Conservation (phyloP, 1,140 invertebrate species). For the Magallana angulata region DNA sequence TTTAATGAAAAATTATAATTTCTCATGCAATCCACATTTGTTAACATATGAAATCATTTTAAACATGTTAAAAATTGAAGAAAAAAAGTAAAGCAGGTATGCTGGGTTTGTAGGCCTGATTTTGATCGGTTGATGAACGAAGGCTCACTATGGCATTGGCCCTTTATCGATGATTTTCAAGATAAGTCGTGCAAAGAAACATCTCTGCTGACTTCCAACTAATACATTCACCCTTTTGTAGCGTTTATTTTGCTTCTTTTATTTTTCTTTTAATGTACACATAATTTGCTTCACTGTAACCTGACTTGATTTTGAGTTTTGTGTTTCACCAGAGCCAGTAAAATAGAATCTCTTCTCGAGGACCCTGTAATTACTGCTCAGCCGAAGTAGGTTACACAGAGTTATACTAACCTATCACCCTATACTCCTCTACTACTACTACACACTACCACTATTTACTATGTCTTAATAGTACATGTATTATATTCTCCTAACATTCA, state of each 20-base stretch:
- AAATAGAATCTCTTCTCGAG: slow-evolving; percentile 57
- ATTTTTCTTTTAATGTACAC: neutral
- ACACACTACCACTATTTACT: neutral
- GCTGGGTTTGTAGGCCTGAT: neutral
- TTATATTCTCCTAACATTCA: neutral
- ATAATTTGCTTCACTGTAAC: neutral
- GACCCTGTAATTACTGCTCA: slow-evolving; percentile 51
- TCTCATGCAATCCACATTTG: too few relatives aligned
- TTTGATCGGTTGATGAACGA: neutral
- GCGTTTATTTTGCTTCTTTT: slow-evolving; percentile 1
- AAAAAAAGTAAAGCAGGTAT: neutral
- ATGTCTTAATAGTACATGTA: neutral
- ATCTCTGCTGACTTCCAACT: slow-evolving; percentile 13
- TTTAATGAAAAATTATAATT: too few relatives aligned
- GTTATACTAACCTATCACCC: neutral
- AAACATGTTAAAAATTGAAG: neutral
- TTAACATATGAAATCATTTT: too few relatives aligned
- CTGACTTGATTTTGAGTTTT: slow-evolving; percentile 26
- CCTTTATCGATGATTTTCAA: slow-evolving; percentile 13
- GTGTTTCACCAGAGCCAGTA: slow-evolving; percentile 52
- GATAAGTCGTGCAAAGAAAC: slow-evolving; percentile 24
- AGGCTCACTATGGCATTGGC: slow-evolving; percentile 30
- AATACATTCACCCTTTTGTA: neutral
- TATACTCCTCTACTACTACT: neutral
- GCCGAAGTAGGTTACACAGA: slow-evolving; percentile 51